Base-by-base conservation (phyloP, 2,888 invertebrate species). In the Apodemia duryi region DNA sequence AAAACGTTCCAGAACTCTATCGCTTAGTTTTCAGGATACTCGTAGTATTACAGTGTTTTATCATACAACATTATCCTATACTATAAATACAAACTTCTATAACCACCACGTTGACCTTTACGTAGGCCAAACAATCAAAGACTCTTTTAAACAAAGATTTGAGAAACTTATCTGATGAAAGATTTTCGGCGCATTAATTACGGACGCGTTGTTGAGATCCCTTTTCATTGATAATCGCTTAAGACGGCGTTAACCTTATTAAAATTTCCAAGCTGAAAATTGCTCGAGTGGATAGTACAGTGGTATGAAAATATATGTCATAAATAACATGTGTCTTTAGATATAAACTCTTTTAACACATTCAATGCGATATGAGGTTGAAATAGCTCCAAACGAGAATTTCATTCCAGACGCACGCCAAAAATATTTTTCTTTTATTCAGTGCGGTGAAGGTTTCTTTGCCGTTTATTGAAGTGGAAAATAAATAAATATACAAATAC, bases 221-320 rank as follows among this genome's bases (percentile, higher is more conserved):
- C 57, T 57, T 57, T 10, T 57, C 57, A 57, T 57, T 32, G 57
- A 57, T 57, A 57, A 57, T 57, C 57, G 57, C 57, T 57, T 57
- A 57, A 57, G 57, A 32, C 32, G 29, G 57, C 57, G 29, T 57
- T 57, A 57, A 57, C 57, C 32, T 57, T 57, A 57, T 57, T 57
- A 57, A 32, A 28, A 57, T 32, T 57, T 57, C 6, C 32, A 32
- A 57, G 32, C 29, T 32, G 29, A 29, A 57, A 57, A 57, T 57
- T 29, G 13, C 57, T 57, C 5, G 32, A 6, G 54, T 21, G 28
- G 57, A 57, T 57, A 32, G 57, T 57, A 32, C 13, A 32, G 29
- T 32, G 57, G 6, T 13, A 0, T n/a, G 5, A 46, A 46, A 46
- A 5, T 46, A 2, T n/a, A 46, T 13, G 13, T n/a, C 5, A 43